phyloP scores from a whole-genome alignment of 2,113 vertebrate species.

The Pseudorhombus dupliciocellatus region DNA sequence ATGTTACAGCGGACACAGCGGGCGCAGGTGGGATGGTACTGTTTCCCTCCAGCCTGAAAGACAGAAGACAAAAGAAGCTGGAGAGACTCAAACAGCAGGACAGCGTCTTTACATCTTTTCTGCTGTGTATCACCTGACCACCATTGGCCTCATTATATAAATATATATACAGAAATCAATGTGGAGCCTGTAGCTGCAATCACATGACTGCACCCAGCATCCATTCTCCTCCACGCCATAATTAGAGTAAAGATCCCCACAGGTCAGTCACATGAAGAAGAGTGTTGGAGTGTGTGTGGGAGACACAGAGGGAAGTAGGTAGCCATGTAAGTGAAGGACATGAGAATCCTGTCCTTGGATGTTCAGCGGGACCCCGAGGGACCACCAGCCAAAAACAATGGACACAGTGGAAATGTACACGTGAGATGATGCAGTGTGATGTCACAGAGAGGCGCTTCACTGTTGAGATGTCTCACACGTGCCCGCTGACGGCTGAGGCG shows the following conservation, averaged over 20 bases:
- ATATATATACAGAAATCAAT: constrained; percentile 23
- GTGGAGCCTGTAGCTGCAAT: constrained; percentile 15
- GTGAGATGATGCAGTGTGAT: constrained; percentile 5
- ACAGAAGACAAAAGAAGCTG: not conserved
- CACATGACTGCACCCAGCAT: constrained; percentile 33
- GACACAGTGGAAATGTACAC: constrained; percentile 26
- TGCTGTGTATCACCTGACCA: constrained; percentile 26
- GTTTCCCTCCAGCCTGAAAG: constrained; percentile 93
- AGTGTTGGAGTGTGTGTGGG: constrained; percentile 12
- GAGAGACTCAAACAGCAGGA: constrained; percentile 21
- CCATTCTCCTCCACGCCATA: constrained; percentile 11
- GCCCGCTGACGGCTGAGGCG: constrained; percentile 29
- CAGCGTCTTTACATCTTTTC: constrained; percentile 37
- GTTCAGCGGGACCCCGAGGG: constrained; percentile 17
- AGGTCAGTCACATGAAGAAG: constrained; percentile 47
- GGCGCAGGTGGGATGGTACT: constrained; percentile 96
- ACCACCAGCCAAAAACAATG: constrained; percentile 12
- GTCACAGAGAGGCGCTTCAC: not conserved
- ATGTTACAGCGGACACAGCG: constrained; percentile 95
- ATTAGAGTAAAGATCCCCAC: constrained; percentile 55
- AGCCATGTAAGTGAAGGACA: constrained; percentile 53
- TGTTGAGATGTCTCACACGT: constrained; percentile 15
- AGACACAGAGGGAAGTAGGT: constrained; percentile 22
- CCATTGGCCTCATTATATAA: constrained; percentile 26
- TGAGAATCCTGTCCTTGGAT: constrained; percentile 48